These are phyloP conservation scores for Hestina assimilis DNA, from an alignment of 1,140 invertebrate genomes.

Conservation along the genomic window DNA sequence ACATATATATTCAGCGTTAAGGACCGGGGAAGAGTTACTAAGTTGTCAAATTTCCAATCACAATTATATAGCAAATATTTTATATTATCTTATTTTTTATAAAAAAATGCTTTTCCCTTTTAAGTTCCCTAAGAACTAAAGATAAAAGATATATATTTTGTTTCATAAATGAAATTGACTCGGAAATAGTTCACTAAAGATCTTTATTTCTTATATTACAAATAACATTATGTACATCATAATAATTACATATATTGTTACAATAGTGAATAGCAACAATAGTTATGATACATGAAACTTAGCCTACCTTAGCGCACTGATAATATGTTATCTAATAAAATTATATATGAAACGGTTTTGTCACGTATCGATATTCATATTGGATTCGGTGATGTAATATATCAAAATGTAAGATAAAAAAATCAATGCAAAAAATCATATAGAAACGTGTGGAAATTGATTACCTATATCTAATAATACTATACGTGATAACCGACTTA, in stretches of 20 bases:
- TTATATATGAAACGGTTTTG: conserved; percentile 11
- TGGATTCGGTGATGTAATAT: neutral
- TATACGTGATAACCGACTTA: conserved; percentile 15
- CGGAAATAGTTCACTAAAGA: conserved; percentile 61
- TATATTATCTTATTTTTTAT: too few species aligned
- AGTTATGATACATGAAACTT: conserved; percentile 34
- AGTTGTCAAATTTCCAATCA: too few species aligned
- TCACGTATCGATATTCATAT: conserved; percentile 18
- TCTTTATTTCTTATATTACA: conserved; percentile 74
- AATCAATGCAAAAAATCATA: too few species aligned
- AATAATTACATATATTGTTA: conserved; percentile 51
- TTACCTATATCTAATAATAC: conserved; percentile 21
- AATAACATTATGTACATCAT: conserved; percentile 71
- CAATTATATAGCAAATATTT: too few species aligned
- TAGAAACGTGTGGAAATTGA: neutral
- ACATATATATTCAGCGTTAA: too few species aligned
- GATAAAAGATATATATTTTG: neutral
- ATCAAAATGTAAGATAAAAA: too few species aligned
- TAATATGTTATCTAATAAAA: conserved; percentile 19
- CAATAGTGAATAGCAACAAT: conserved; percentile 40
- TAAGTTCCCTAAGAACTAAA: too few species aligned
- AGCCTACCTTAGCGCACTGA: conserved; percentile 26
- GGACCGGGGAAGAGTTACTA: too few species aligned
- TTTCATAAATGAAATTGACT: conserved; percentile 16
- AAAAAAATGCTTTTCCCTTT: too few species aligned